Evolutionary conservation across 2,797 vertebrate species (phyloP).

Genomic region (Sciaenops ocellatus): DNA sequence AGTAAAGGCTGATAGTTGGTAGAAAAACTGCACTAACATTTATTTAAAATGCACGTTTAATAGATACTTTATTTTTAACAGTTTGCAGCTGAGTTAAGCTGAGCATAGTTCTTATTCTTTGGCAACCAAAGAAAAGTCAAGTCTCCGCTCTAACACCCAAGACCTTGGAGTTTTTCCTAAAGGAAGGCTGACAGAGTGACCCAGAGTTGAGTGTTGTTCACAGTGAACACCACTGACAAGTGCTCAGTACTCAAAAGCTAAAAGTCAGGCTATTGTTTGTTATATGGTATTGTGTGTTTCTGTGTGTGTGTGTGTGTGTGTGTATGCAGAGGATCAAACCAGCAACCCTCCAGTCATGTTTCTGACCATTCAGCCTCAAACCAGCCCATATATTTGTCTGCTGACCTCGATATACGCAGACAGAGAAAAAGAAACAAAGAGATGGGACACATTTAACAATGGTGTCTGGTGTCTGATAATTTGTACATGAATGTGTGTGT

Average conservation of each 20-base stretch:
- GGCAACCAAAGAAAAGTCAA: background rate
- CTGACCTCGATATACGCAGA: conserved; percentile 68
- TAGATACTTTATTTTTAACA: background rate
- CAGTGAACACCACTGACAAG: conserved; percentile 18
- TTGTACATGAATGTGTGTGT: conserved; percentile 24
- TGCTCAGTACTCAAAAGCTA: background rate
- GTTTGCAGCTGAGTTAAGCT: background rate
- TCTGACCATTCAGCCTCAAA: conserved; percentile 47
- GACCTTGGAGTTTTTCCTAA: conserved; percentile 9
- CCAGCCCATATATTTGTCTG: conserved; percentile 45
- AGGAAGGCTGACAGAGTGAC: conserved; percentile 37
- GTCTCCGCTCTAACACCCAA: conserved; percentile 7
- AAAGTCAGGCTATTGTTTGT: conserved; percentile 23
- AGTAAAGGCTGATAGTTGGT: background rate
- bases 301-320: conserved; percentile 12
- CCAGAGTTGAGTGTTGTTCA: conserved; percentile 28
- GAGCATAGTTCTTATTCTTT: background rate
- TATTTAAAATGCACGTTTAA: background rate
- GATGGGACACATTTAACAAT: conserved; percentile 64
- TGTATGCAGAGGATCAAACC: conserved; percentile 43
- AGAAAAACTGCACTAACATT: background rate
- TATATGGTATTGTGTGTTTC: background rate
- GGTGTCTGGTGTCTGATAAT: conserved; percentile 66
- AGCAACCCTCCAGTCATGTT: conserved; percentile 46
- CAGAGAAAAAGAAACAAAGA: conserved; percentile 48